These are phyloP conservation scores for Reinhardtius hippoglossoides DNA, from an alignment of 2,113 vertebrate genomes.

Conservation along the genomic window DNA sequence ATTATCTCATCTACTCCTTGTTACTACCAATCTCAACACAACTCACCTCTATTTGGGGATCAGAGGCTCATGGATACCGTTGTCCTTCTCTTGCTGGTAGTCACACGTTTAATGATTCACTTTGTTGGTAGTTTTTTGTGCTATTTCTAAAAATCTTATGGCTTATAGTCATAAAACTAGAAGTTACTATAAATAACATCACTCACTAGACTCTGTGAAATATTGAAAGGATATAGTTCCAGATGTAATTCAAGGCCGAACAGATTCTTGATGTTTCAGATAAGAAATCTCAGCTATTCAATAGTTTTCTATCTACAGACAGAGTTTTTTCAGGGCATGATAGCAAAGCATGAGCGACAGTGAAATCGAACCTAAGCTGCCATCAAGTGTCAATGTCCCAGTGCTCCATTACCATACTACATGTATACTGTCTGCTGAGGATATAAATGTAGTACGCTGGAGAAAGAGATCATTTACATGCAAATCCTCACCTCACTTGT, in stretches of 20 bases:
- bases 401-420: conserved; percentile 17
- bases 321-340: not conserved
- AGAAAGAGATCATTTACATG: conserved; percentile 42
- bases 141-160: no score
- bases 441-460: conserved; percentile 7
- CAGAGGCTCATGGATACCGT: no score
- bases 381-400: conserved; percentile 18
- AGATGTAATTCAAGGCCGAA: conserved; percentile 1
- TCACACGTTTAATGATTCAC: no score
- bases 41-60: no score
- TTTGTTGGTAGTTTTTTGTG: no score
- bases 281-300: not conserved
- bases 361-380: conserved; percentile 30
- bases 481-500: conserved; percentile 35
- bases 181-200: no score
- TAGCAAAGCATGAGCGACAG: not conserved
- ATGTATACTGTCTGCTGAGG: conserved; percentile 12
- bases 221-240: not conserved
- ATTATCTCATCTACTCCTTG: no score
- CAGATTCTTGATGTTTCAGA: not conserved
- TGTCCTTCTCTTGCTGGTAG: no score
- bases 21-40: no score
- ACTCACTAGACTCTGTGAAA: no score
- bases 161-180: no score
- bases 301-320: no score